Percentiles rank a stretch among this genome's conserved stretches.
Evolutionary conservation across 2,797 vertebrate genomes (phyloP).

Genomic region (Tapirus indicus): DNA sequence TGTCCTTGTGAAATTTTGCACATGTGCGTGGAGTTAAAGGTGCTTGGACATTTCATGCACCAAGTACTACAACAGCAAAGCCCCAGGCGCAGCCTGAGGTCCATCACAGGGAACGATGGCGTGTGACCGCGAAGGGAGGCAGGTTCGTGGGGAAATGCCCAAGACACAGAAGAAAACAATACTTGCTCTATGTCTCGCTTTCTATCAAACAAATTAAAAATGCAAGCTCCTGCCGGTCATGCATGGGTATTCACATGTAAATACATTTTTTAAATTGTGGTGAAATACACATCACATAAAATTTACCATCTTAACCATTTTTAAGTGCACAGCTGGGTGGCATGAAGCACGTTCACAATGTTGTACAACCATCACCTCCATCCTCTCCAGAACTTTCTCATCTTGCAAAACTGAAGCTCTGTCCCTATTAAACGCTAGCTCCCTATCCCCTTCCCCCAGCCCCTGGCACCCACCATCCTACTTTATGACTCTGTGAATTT

Average conservation of each 20-base stretch:
- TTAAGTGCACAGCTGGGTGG: neutral
- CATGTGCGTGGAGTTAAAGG: rapidly evolving
- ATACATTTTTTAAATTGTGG: too few species aligned
- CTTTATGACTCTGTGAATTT: neutral
- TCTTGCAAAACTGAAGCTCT: neutral
- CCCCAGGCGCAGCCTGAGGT: neutral
- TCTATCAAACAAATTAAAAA: neutral
- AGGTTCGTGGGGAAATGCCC: neutral
- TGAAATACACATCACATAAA: rapidly evolving
- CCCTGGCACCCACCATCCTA: neutral
- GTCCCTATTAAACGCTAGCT: neutral
- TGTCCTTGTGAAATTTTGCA: neutral
- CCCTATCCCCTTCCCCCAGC: neutral
- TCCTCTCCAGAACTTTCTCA: too few species aligned
- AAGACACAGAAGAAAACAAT: too few species aligned
- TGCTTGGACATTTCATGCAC: rapidly evolving
- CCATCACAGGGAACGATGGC: neutral
- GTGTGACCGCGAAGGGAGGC: neutral
- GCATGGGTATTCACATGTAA: rapidly evolving
- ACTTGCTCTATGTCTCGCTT: rapidly evolving
- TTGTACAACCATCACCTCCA: rapidly evolving
- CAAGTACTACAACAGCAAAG: too few species aligned
- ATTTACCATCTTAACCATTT: neutral
- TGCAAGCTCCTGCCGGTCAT: neutral
- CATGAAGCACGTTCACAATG: neutral